Evolutionary conservation across 2,113 vertebrate species (phyloP), one percentile per base, ranked within the genome.

Genomic region (Catharus fuscescens): DNA sequence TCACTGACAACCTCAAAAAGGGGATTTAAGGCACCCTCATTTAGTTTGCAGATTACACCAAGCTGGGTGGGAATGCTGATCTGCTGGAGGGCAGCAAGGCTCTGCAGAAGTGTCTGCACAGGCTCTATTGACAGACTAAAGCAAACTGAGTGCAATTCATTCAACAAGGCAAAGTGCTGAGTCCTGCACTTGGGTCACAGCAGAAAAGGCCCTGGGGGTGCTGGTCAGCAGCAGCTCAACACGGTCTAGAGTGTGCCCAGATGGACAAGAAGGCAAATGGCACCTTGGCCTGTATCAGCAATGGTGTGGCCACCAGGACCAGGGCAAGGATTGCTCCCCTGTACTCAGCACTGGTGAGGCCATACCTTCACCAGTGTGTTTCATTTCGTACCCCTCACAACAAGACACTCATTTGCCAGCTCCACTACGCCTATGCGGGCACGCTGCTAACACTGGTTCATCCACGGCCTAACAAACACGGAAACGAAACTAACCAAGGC

Each of bases 341-440:
- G 12, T 45, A 9, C 10, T 14, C 0, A 0, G 31, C 7, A 42
- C 45, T 53, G 60, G 0, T 20, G 18, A 86, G 25, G 6, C 18
- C 10, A 4, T 53, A 32, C 1, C 4, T 14, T 1, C 0, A 48
- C 54, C 11, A 4, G 8, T 16, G 5, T 6, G 14, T 0, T 32
- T 2, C 1, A 3, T 6, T 36, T 2, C 24, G n/a, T 26, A 18
- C 12, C 34, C 6, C 18, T 36, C n/a, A 28, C 18, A 3, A 1
- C 3, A 23, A 26, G 5, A 8, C 5, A 10, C 2, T 23, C 3
- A 24, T 13, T 3, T 1, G 3, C 31, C 11, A 18, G 17, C 12
- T 2, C 1, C 18, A 6, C 9, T 18, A 6, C 2, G 14, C 17
- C 40, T 42, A 1, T 1, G 12, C 0, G 0, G 4, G 1, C 34